Evolutionary conservation across 1,140 invertebrate species (phyloP), one percentile per base, ranked within the genome.

Genomic region (Heterodera schachtii): DNA sequence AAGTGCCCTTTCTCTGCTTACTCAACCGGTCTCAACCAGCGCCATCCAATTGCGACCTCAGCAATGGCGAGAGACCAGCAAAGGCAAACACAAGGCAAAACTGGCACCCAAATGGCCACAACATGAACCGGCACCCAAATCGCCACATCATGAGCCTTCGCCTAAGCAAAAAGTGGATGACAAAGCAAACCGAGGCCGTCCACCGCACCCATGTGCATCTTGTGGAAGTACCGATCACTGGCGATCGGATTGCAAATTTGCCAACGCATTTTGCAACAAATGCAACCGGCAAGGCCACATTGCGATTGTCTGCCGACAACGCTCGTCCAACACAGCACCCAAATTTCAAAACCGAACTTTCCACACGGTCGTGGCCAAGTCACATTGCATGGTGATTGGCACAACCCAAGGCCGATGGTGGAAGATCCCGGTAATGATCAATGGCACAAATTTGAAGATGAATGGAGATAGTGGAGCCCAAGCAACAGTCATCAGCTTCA

Each of bases 201-300:
- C 31, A 31, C 31, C 31, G 31, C 31, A 31, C 31, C 31, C 31
- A 31, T 31, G 31, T 31, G 31, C 31, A 31, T 31, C 31, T 0
- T 31, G 31, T 1, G 31, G 31, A 0, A 31, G 31, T 1, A 75
- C 73, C 21, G 44, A 75, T 75, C 73, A 75, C 44, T 31, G 21
- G 21, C 21, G 73, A 47, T 21, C 21, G 16, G 44, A 75, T 11
- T 75, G 73, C 44, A 11, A 31, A 43, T 75, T 75, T 44, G 9
- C 13, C 21, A 31, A 75, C 9, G 73, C 52, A 21, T 11, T 57
- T 1, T 75, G 73, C 73, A 9, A 75, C 21, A 75, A 43, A 21
- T 75, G 73, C 44, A 9, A 75, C 8, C 21, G 41, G 21, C 57
- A 9, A 75, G 73, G 73, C 8, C 73, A 75, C 73, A 75, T 75